Percentiles rank a stretch among this genome's conserved stretches.
phyloP scores from a whole-genome alignment of 2,113 vertebrate species.

The Aldabrachelys gigantea region DNA sequence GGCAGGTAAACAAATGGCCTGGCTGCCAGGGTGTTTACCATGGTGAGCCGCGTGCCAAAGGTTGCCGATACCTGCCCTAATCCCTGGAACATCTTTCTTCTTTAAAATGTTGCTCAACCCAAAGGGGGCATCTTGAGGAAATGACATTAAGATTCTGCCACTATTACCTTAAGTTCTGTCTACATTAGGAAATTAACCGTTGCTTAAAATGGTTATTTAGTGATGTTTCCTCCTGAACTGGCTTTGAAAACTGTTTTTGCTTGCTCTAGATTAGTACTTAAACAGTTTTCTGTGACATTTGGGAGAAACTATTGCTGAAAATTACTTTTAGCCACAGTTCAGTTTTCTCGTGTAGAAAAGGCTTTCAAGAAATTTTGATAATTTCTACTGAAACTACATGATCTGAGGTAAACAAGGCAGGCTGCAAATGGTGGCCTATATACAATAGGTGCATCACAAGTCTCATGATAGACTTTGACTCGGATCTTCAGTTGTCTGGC shows the following conservation, averaged over 20 bases:
- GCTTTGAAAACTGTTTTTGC: neutral
- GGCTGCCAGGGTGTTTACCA: no score
- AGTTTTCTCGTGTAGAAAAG: neutral
- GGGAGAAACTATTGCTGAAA: neutral
- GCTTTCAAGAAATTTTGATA: neutral
- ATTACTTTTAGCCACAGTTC: accelerated
- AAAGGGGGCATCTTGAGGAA: neutral
- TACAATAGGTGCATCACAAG: neutral
- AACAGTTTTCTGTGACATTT: neutral
- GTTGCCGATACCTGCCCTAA: no score
- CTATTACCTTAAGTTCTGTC: neutral
- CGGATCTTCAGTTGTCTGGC: neutral
- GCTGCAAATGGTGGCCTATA: accelerated
- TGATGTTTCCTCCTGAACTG: neutral
- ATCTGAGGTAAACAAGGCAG: neutral
- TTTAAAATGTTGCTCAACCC: no score
- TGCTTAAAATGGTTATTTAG: neutral
- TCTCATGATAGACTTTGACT: neutral
- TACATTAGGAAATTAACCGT: neutral
- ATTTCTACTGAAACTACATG: neutral
- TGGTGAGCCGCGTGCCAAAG: no score
- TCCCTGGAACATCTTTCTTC: no score
- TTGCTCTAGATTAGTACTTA: no score
- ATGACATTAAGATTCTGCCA: accelerated
- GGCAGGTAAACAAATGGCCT: no score